A percentile compares a stretch with the other conserved stretches of the same genome.
These are phyloP conservation scores for Dendrophyllia cribrosa DNA, from an alignment of 64 coral and sea anemone genomes.

Conservation along the genomic window DNA sequence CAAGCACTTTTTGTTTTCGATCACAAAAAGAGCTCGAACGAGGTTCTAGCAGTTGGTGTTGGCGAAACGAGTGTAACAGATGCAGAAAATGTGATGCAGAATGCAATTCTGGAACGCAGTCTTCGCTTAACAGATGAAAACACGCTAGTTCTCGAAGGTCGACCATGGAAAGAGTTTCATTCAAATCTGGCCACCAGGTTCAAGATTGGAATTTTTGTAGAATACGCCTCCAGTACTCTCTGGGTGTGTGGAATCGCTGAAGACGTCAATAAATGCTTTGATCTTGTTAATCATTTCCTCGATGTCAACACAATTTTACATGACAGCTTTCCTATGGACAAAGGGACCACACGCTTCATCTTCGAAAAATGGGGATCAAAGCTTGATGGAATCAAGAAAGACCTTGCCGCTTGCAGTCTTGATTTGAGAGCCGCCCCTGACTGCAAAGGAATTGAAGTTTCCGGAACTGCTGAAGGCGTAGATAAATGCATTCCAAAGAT, in stretches of 20 bases:
- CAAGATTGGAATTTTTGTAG: not conserved
- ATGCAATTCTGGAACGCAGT: conserved; percentile 44
- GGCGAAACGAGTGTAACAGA: conserved; percentile 11
- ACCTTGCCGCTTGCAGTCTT: not conserved
- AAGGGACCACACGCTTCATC: conserved; percentile 45
- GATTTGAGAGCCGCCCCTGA: conserved; percentile 1
- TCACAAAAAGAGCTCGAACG: conserved; percentile 21
- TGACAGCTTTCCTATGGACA: not conserved
- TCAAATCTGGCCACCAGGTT: not conserved
- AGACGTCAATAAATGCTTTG: conserved; percentile 5
- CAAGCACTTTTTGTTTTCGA: conserved; percentile 21
- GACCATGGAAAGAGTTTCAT: conserved; percentile 61
- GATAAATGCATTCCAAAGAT: not conserved
- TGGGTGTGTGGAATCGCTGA: conserved; percentile 46
- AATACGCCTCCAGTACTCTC: conserved; percentile 10
- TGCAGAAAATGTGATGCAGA: conserved; percentile 33
- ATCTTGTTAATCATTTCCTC: conserved; percentile 38
- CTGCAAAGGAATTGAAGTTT: not conserved
- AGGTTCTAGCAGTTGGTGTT: conserved; percentile 44
- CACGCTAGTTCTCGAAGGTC: not conserved
- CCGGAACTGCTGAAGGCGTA: conserved; percentile 43
- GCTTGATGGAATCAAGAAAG: conserved; percentile 18
- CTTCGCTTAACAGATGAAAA: conserved; percentile 40
- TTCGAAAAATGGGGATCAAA: conserved; percentile 32
- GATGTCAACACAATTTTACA: conserved; percentile 64